Base-by-base conservation (phyloP, 2,888 invertebrate genomes). In the Agrochola lota region DNA sequence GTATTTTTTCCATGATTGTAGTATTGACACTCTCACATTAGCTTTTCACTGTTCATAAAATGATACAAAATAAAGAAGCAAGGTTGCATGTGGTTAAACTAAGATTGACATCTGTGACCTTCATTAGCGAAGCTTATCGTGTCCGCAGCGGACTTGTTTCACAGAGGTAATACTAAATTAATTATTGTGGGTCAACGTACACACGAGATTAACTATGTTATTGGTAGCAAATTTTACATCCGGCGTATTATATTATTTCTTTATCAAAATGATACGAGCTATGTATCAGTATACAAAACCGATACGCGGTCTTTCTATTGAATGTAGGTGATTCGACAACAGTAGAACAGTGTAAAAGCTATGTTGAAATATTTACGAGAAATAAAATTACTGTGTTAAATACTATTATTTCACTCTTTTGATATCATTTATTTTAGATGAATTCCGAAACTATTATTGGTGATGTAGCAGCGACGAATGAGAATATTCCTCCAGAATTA, bases 1-100 rank as follows among this genome's bases (percentile, higher is more conserved):
- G 95, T 93, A 99, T 98, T 95, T 98, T 97, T 91, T 99, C 98
- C 98, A 99, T 99, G 75, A 76, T 93, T 92, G 20, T 66, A 70
- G 66, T 78, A 70, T 77, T 81, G 75, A 81, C 80, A 63, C 75
- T 85, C 66, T 86, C 80, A 81, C 81, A 90, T 88, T 57, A 81
- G 77, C 71, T 74, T 81, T 62, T 55, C 74, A 81, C 81, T 74
- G 69, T 72, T 74, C 40, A 15, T 74, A 46, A 30, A 83, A 64
- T 70, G 66, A 71, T 76, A 79, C 67, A 83, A 83, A 81, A 73
- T 80, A 78, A 49, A 79, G 77, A 85, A 86, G 74, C 84, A 80
- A 69, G 81, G 49, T 80, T 72, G 83, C 76, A 83, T 83, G 86
- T 81, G 82, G 76, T 83, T 80, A 62, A 71, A 86, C 87, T 84